Percentiles rank a stretch among this genome's conserved stretches.
These are phyloP conservation scores for Nannoperca obscura DNA, from an alignment of 2,797 vertebrate species.

Conservation along the genomic window DNA sequence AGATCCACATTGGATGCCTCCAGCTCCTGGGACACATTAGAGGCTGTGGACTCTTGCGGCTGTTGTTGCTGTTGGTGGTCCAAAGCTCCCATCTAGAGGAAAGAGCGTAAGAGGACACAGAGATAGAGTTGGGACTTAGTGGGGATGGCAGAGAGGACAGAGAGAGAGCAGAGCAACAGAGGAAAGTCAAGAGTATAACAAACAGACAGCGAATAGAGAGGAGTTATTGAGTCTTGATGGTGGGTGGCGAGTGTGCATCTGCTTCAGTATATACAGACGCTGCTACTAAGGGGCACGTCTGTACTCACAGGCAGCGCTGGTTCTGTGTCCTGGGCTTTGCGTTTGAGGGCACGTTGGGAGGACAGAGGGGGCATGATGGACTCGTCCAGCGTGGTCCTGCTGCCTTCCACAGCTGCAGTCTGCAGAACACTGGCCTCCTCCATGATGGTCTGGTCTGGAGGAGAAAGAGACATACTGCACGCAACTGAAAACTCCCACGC, in stretches of 20 bases:
- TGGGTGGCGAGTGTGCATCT: neutral
- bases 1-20: conserved; percentile 91
- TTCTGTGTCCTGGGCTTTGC: conserved; percentile 92
- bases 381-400: conserved; percentile 92
- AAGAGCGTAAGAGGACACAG: neutral
- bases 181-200: no score
- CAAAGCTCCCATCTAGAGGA: conserved; percentile 74
- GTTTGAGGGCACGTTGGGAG: conserved; percentile 90
- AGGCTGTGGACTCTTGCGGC: conserved; percentile 68
- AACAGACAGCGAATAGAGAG: no score
- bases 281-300: neutral
- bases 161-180: neutral
- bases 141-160: neutral
- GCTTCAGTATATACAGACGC: neutral
- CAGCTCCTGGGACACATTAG: conserved; percentile 80
- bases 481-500: neutral
- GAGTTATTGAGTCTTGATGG: neutral
- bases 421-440: conserved; percentile 93
- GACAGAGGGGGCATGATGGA: conserved; percentile 93
- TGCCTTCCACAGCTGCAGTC: conserved; percentile 91
- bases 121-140: neutral
- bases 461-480: neutral
- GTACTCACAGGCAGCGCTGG: conserved; percentile 90
- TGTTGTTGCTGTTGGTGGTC: conserved; percentile 79
- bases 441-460: conserved; percentile 92